These are phyloP conservation scores for Epizoanthus ramosus DNA, from an alignment of 92 coral and sea anemone species.

Conservation along the genomic window DNA sequence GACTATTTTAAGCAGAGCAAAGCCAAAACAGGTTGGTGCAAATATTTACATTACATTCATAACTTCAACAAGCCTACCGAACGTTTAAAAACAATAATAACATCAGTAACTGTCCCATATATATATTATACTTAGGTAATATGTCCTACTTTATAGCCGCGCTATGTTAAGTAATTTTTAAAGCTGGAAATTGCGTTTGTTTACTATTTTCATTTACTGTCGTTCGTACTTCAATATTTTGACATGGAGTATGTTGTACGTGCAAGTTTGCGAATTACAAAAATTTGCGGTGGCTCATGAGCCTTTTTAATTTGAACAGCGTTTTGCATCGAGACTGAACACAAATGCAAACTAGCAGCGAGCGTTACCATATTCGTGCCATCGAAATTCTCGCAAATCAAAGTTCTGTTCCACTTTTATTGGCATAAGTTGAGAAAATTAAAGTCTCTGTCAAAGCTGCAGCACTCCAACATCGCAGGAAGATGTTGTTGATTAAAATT, in stretches of 20 bases:
- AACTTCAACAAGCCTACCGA: not conserved
- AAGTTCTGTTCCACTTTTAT: too few relatives aligned
- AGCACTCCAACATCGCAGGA: not conserved
- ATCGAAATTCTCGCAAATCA: too few relatives aligned
- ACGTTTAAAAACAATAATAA: too few relatives aligned
- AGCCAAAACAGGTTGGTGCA: slow-evolving; percentile 79
- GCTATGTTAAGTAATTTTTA: not conserved
- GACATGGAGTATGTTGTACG: not conserved
- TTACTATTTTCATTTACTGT: not conserved
- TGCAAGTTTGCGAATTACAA: not conserved
- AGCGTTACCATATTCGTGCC: too few relatives aligned
- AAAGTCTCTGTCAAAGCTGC: not conserved
- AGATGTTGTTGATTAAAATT: not conserved
- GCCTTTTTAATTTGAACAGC: too few relatives aligned
- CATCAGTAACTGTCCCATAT: not conserved
- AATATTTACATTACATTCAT: not conserved
- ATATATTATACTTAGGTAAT: too few relatives aligned
- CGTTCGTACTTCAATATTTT: not conserved
- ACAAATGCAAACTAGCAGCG: too few relatives aligned
- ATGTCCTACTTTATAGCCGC: too few relatives aligned
- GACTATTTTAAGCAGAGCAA: slow-evolving; percentile 75
- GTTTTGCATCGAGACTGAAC: too few relatives aligned
- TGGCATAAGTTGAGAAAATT: too few relatives aligned
- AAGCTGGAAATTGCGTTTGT: not conserved
- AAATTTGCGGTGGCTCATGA: not conserved